Evolutionary conservation across 1,140 invertebrate species (phyloP), one percentile per base, ranked within the genome.

Genomic region (Drosophila bipectinata): DNA sequence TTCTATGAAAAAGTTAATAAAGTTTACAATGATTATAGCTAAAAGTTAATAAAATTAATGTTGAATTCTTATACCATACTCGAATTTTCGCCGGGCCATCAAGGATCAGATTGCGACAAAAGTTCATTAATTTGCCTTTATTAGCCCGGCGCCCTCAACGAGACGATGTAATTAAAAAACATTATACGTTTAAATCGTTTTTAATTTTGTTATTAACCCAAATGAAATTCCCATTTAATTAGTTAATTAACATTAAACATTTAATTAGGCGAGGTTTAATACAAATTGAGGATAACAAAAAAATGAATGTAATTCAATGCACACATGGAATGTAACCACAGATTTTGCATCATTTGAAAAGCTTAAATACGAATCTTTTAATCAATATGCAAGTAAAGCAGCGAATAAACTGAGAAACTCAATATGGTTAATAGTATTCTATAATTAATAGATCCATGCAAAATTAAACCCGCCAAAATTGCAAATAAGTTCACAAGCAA

Each of bases 1-100:
- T 84, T 84, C 81, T 84, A 85, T 84, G 81, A 84, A 84, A 84
- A 84, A 85, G 67, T 80, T 81, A 69, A 56, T 75, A 44, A 75
- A 47, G 60, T 44, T 75, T 53, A 74, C 34, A 75, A 32, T 8
- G 26, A 39, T 41, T 54, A 47, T 56, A 75, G 53, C 53, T 47
- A 72, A 60, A 47, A 72, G 67, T 60, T 52, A 72, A 72, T 72
- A n/a, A 37, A 57, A 21, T 48, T 47, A 72, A 21, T 57, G 52
- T 57, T 69, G 14, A 69, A 68, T 39, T 49, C 18, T 32, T 39
- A 41, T 49, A 26, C 28, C 32, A 41, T 49, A 26, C 28, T 45
- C 52, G 44, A 57, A 9, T 32, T 32, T 69, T 49, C 41, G 51
- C 51, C 3, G 67, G 44, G 51, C 41, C n/a, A 15, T 41, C 48